Conservation (phyloP, 2,113 vertebrate species). For the Oryzias curvinotus region DNA sequence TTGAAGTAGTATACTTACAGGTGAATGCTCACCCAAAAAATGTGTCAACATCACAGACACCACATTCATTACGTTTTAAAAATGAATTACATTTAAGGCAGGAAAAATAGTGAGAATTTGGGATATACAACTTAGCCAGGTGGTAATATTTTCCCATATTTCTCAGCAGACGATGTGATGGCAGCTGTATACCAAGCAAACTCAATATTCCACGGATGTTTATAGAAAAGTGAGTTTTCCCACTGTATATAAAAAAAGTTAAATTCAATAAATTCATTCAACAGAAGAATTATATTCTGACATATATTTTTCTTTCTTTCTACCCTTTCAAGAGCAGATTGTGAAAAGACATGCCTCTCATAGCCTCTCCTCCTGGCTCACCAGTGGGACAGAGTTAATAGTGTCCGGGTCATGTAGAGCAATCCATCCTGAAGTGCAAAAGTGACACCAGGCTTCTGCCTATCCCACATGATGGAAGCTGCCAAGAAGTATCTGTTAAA, state of each 20-base stretch:
- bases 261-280: slow-evolving; percentile 65
- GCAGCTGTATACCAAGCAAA: slow-evolving; percentile 62
- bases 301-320: slow-evolving; percentile 29
- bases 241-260: slow-evolving; percentile 44
- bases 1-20: slow-evolving; percentile 21
- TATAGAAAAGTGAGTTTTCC: slow-evolving; percentile 61
- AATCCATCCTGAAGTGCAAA: slow-evolving; percentile 75
- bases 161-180: slow-evolving; percentile 38
- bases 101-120: slow-evolving; percentile 37
- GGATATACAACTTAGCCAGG: slow-evolving; percentile 32
- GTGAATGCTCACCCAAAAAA: slow-evolving; percentile 35
- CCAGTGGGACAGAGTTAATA: slow-evolving; percentile 64
- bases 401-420: slow-evolving; percentile 49
- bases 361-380: slow-evolving; percentile 65
- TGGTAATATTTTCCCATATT: slow-evolving; percentile 53
- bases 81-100: slow-evolving; percentile 47
- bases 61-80: slow-evolving; percentile 42
- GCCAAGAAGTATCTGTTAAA: slow-evolving; percentile 58
- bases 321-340: slow-evolving; percentile 17
- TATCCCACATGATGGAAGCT: slow-evolving; percentile 66
- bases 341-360: slow-evolving; percentile 40
- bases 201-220: slow-evolving; percentile 58
- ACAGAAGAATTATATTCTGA: slow-evolving; percentile 52
- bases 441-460: slow-evolving; percentile 59
- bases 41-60: slow-evolving; percentile 29